Evolutionary conservation across 1,140 invertebrate species (phyloP), one percentile per base, ranked within the genome.

Genomic region (Cyrtorhinus lividipennis): DNA sequence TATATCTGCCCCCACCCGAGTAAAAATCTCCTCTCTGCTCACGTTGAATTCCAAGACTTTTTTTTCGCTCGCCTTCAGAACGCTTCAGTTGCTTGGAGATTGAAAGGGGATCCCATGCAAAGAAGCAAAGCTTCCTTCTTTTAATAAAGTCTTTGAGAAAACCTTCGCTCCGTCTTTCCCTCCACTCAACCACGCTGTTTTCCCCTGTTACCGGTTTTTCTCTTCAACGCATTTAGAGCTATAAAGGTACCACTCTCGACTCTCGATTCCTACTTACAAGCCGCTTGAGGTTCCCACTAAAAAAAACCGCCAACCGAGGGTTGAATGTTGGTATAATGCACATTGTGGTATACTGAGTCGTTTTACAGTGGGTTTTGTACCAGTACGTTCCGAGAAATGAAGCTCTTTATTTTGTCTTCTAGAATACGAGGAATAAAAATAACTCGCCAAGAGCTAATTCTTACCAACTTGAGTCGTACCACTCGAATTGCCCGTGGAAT

Each of bases 71-170:
- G 48, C 12, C 48, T 3, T 12, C 48, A 44, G 8, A 53, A 53
- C 48, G 48, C 48, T 53, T 53, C 48, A 53, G 48, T 53, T 53
- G 48, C 12, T 53, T 20, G 10, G 5, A 53, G 48, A 53, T 53
- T 53, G 48, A 53, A 53, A 53, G 48, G 48, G 48, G 48, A 53
- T 53, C 48, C 48, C 48, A 53, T 53, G 48, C 48, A 53, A 53
- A 53, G 48, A 22, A 53, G 48, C 48, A 53, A 53, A 53, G 48
- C 48, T 53, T 53, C 48, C 48, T 20, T 53, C n/a, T 53, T 22
- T 53, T 53, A 53, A 53, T 53, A 53, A 53, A 53, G 8, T 53
- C 48, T 22, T 53, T 53, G 48, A 53, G 20, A 53, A 53, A 53
- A 53, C 48, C 48, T 53, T 20, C 48, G 48, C 8, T 20, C 20